Evolutionary conservation across 2,888 invertebrate species (phyloP).

Genomic region (Xylocampa areola): DNA sequence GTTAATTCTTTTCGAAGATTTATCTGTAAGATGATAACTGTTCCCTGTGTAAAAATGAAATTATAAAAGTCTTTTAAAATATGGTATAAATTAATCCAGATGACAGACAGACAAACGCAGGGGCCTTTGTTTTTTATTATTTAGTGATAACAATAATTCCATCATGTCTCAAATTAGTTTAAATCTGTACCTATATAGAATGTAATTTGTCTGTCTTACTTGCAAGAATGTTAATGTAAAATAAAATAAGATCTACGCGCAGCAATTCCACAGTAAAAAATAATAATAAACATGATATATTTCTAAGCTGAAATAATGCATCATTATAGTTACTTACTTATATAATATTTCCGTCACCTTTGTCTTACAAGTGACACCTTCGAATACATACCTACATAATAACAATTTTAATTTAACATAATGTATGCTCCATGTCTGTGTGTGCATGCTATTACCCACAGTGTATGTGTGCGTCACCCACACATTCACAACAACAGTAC

Average conservation of each 20-base stretch:
- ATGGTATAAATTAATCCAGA: too few species aligned
- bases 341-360: slow-evolving; percentile 30
- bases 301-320: slow-evolving; percentile 14
- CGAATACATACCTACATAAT: slow-evolving; percentile 5
- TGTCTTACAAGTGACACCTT: slow-evolving; percentile 21
- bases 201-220: too few species aligned
- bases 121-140: too few species aligned
- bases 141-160: too few species aligned
- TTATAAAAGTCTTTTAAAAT: too few species aligned
- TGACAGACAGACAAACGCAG: too few species aligned
- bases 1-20: too few species aligned
- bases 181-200: too few species aligned
- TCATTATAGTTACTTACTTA: slow-evolving; percentile 14
- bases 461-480: not conserved
- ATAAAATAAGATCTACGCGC: not conserved
- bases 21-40: too few species aligned
- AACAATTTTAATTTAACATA: not conserved
- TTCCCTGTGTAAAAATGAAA: too few species aligned
- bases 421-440: slow-evolving; percentile 1
- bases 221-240: too few species aligned
- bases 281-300: slow-evolving; percentile 18
- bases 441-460: slow-evolving; percentile 9
- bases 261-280: slow-evolving; percentile 24
- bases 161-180: too few species aligned
- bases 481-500: slow-evolving; percentile 2